These are phyloP conservation scores for Prionailurus bengalensis DNA, from an alignment of 2,113 vertebrate species.

Conservation along the genomic window DNA sequence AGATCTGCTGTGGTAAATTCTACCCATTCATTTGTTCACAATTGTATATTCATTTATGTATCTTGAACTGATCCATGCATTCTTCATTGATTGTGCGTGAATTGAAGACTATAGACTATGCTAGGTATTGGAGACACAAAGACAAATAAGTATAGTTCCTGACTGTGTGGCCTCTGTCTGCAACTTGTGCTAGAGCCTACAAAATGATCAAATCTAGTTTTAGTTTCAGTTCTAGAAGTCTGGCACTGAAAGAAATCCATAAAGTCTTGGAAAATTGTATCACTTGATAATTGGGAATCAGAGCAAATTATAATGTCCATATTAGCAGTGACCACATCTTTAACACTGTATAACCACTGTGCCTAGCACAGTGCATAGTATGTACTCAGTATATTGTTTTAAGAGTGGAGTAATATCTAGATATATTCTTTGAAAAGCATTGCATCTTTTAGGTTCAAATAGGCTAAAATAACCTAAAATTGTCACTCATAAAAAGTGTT, in stretches of 20 bases:
- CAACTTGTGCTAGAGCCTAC: not conserved
- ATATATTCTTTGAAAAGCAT: not conserved
- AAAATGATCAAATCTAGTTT: not conserved
- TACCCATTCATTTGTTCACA: not conserved
- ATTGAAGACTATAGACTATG: not conserved
- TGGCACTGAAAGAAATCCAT: not conserved
- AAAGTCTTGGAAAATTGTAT: not conserved
- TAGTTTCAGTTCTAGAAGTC: not conserved
- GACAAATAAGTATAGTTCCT: not conserved
- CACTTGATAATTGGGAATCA: not conserved
- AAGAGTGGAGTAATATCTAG: not conserved
- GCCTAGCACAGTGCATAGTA: not conserved
- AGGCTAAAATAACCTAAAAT: not conserved
- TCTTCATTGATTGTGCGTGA: not conserved
- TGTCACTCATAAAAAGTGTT: slow-evolving; percentile 19
- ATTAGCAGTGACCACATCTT: not conserved
- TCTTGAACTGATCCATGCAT: not conserved
- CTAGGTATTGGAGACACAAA: not conserved
- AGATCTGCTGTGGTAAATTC: not conserved
- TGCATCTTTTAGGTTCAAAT: not conserved
- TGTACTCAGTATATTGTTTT: not conserved
- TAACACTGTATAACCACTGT: not conserved
- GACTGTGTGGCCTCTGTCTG: not conserved
- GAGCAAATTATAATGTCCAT: not conserved
- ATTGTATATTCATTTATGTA: not conserved